These are phyloP conservation scores for Chrysogorgia sp. DNA, from an alignment of 92 coral and sea anemone genomes.

Conservation along the genomic window DNA sequence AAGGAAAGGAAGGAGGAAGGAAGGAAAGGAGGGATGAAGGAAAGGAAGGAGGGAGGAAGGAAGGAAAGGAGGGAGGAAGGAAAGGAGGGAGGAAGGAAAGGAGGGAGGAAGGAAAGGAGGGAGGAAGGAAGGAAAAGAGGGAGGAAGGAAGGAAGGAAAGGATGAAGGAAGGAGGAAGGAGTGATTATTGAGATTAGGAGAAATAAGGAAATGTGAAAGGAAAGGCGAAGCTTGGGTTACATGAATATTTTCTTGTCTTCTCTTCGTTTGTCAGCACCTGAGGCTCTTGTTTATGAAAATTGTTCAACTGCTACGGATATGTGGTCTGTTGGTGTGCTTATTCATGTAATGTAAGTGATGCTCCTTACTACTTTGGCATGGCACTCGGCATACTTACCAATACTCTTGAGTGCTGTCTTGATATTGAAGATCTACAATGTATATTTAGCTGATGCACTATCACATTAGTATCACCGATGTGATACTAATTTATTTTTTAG, in stretches of 20 bases:
- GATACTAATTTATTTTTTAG: not conserved
- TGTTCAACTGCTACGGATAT: slow-evolving; percentile 86
- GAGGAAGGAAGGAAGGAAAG: too few relatives aligned
- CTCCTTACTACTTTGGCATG: not conserved
- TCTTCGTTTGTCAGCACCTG: slow-evolving; percentile 74
- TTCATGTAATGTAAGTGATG: slow-evolving; percentile 82
- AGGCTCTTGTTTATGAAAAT: slow-evolving; percentile 87
- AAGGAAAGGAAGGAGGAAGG: too few relatives aligned
- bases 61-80: too few relatives aligned
- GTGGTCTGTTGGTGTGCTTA: slow-evolving; percentile 93
- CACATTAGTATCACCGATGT: not conserved
- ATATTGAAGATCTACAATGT: not conserved
- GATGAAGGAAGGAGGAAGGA: too few relatives aligned
- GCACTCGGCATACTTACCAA: not conserved
- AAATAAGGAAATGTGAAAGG: too few relatives aligned
- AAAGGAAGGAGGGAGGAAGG: too few relatives aligned
- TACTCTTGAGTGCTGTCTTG: not conserved
- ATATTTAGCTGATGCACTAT: not conserved
- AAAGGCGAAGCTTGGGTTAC: too few relatives aligned
- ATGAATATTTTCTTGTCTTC: not conserved
- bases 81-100: too few relatives aligned
- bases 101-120: too few relatives aligned
- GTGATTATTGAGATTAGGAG: too few relatives aligned
- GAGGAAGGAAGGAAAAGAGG: too few relatives aligned
- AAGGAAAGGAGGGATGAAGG: too few relatives aligned